Conservation (phyloP, 2,888 invertebrate species). For the Eutolmus rufibarbis region DNA sequence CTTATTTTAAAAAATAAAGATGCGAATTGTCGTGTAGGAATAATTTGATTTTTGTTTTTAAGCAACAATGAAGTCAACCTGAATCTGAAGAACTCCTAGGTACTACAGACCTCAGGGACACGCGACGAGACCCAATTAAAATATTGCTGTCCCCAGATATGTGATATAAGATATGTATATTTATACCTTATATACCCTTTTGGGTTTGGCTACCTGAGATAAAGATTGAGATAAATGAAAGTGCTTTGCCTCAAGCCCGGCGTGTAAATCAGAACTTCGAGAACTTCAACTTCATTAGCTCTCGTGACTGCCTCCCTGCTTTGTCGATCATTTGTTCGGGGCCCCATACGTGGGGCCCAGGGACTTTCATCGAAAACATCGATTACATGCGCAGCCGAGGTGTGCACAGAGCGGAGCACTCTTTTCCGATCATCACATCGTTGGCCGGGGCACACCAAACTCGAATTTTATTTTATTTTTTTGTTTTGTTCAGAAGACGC, state of each 20-base stretch:
- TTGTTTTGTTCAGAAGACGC: background rate
- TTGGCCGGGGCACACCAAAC: background rate
- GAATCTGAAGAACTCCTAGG: background rate
- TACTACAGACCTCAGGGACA: background rate
- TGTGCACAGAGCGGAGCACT: background rate
- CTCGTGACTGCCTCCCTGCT: background rate
- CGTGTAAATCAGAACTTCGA: background rate
- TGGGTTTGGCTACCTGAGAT: background rate
- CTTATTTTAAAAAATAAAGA: too few relatives aligned
- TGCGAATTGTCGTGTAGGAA: too few relatives aligned
- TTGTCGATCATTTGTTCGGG: background rate
- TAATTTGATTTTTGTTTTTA: too few relatives aligned
- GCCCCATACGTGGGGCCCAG: background rate
- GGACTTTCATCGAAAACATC: constrained; percentile 20
- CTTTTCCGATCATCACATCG: constrained; percentile 31
- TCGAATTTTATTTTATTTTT: background rate
- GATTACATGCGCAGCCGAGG: background rate
- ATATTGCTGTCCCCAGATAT: background rate
- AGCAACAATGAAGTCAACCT: background rate
- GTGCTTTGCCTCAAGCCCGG: background rate
- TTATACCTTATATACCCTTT: background rate
- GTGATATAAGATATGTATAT: background rate
- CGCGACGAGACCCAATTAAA: background rate
- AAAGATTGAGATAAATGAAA: background rate
- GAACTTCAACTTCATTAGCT: background rate